phyloP scores from a whole-genome alignment of 2,113 vertebrate genomes.

The human (Homo sapiens) region DNA sequence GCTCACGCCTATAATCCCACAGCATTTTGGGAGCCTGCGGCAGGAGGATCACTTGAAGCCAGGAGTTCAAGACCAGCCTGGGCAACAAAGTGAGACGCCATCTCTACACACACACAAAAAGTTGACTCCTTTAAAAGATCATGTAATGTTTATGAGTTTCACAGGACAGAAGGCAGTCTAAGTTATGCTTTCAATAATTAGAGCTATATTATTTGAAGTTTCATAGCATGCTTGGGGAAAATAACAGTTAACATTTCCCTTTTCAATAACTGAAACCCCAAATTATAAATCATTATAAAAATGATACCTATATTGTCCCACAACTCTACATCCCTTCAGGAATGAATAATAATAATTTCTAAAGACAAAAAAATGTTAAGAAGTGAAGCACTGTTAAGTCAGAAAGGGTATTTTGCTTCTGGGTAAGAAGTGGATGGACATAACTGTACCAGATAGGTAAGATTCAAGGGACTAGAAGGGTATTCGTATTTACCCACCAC shows the following conservation, averaged over 20 bases:
- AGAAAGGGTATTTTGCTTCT: neutral
- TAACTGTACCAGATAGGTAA: neutral
- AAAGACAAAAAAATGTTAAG: neutral
- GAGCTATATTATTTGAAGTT: neutral
- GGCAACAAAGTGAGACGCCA: too few species aligned
- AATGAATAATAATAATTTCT: neutral
- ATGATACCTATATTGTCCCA: neutral
- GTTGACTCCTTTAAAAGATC: neutral
- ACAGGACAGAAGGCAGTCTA: neutral
- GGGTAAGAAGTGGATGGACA: neutral
- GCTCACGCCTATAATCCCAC: too few species aligned
- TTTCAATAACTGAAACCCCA: slow-evolving; percentile 45
- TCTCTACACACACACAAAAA: neutral
- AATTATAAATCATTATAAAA: slow-evolving; percentile 50
- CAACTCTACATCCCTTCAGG: slow-evolving; percentile 20
- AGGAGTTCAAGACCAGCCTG: too few species aligned
- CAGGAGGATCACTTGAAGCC: too few species aligned
- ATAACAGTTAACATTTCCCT: slow-evolving; percentile 7
- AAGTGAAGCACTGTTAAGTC: neutral
- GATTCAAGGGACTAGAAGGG: neutral
- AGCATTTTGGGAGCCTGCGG: too few species aligned
- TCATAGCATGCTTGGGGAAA: neutral
- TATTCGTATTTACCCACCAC: neutral
- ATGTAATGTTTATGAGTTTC: slow-evolving; percentile 1
- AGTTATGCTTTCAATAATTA: slow-evolving; percentile 5